Evolutionary conservation across 35 echinoderm and acorn worm species (phyloP).

Genomic region (Apostichopus parvimensis): DNA sequence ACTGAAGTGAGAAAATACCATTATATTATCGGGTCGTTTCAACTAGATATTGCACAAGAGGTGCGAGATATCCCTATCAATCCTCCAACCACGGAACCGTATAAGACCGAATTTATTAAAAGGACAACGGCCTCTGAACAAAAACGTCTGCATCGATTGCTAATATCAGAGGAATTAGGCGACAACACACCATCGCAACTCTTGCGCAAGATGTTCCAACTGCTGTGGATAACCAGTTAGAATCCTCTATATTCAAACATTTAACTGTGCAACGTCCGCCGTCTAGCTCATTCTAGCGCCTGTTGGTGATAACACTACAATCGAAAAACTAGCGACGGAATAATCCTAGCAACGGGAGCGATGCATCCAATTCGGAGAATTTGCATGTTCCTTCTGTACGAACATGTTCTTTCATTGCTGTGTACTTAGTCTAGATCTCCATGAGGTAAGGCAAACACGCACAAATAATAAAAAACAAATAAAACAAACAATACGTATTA

Average conservation of each 20-base stretch:
- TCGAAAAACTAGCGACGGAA: no score
- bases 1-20: background rate
- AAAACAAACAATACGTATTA: no score
- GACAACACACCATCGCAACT: background rate
- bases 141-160: background rate
- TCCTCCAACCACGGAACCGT: background rate
- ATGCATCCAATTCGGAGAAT: background rate
- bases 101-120: background rate
- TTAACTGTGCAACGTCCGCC: no score
- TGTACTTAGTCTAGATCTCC: no score
- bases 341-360: background rate
- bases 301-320: no score
- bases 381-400: no score
- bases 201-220: background rate
- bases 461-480: no score
- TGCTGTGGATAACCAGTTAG: no score
- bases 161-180: background rate
- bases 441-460: no score
- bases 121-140: slow-evolving; percentile 2
- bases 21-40: background rate
- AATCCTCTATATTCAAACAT: no score
- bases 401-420: no score
- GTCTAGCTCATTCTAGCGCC: no score
- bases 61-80: background rate
- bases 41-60: background rate